These are phyloP conservation scores for Mesopsocus fuscifrons DNA, from an alignment of 2,888 invertebrate genomes.

Conservation along the genomic window DNA sequence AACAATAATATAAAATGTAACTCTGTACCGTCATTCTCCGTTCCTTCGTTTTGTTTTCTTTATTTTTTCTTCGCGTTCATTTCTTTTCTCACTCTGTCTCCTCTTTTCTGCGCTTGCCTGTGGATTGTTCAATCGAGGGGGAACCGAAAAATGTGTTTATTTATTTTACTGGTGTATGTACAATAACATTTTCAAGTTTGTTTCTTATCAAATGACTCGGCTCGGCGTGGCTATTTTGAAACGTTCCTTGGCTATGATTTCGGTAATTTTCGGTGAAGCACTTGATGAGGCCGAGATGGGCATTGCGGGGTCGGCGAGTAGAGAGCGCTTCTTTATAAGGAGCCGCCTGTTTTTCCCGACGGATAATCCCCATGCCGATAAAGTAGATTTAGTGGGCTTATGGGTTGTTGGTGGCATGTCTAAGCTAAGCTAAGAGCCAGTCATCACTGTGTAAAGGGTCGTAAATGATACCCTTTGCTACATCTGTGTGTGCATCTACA, in stretches of 20 bases:
- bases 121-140: no score
- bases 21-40: constrained; percentile 6
- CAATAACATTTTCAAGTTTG: not conserved
- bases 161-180: not conserved
- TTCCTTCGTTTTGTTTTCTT: constrained; percentile 9
- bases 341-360: no score
- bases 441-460: no score
- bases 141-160: not conserved
- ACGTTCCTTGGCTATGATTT: not conserved
- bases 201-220: not conserved
- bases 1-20: constrained; percentile 10
- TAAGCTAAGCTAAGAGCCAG: no score
- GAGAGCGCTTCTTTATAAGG: no score
- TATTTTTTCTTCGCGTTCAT: constrained; percentile 5
- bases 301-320: no score
- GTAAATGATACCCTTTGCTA: no score
- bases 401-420: no score
- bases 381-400: no score
- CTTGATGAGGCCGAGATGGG: not conserved
- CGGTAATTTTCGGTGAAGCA: not conserved
- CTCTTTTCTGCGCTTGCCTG: not conserved
- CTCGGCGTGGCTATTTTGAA: not conserved
- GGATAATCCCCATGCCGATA: no score
- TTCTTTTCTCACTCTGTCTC: not conserved
- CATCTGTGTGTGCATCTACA: no score